These are phyloP conservation scores for Platycheirus rosarum DNA, from an alignment of 2,888 invertebrate genomes.

Conservation along the genomic window DNA sequence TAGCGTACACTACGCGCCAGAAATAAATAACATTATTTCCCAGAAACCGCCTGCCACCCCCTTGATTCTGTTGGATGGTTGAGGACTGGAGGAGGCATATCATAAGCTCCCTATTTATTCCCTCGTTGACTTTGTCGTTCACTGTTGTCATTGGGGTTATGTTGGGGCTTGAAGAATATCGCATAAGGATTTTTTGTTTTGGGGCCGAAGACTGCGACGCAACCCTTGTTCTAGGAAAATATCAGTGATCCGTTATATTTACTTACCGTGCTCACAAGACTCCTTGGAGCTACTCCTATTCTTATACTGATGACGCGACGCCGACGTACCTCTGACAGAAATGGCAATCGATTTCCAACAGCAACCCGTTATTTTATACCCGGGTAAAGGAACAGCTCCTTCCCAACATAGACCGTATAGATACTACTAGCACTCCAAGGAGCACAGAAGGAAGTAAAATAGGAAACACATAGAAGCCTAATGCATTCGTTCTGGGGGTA, in stretches of 20 bases:
- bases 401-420: not conserved
- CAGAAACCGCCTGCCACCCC: no score
- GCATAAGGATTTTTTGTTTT: constrained; percentile 13
- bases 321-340: not conserved
- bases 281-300: no score
- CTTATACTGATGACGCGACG: constrained; percentile 15
- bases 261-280: constrained; percentile 31
- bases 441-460: constrained; percentile 38
- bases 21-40: constrained; percentile 56
- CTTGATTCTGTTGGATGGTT: not conserved
- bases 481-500: constrained; percentile 46
- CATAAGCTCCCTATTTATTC: constrained; percentile 44
- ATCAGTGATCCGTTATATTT: constrained; percentile 46
- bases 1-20: constrained; percentile 13
- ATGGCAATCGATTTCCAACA: constrained; percentile 61
- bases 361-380: constrained; percentile 29
- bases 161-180: constrained; percentile 3
- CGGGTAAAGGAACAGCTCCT: constrained; percentile 11
- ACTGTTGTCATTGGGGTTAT: constrained; percentile 22
- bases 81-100: constrained; percentile 11
- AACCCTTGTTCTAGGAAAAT: constrained; percentile 9
- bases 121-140: constrained; percentile 45
- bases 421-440: not conserved
- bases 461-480: constrained; percentile 42
- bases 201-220: no score